Evolutionary conservation across 1,140 invertebrate genomes (phyloP), one percentile per base, ranked within the genome.

Genomic region (Bathynomus jamesi): DNA sequence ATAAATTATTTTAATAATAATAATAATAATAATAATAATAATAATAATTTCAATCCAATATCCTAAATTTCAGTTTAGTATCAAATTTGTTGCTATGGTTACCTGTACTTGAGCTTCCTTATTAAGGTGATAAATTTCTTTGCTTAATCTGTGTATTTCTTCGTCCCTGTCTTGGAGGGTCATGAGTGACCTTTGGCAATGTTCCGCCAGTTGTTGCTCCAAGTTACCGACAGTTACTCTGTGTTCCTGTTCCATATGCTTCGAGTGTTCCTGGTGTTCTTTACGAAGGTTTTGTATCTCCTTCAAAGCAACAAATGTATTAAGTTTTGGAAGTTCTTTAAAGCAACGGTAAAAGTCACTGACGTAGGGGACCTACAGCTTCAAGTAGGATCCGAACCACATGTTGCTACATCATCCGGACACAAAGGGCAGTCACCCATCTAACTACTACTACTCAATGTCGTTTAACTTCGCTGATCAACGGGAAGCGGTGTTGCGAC

Each of bases 111-210:
- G 31, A 32, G 69, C 28, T 64, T 53, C 40, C 21, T 82, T 82
- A 46, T 84, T 76, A 73, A 82, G 81, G n/a, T 85, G 81, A 66
- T 86, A 84, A 70, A 88, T 86, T 3, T 85, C 85, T 8, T 86
- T 82, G 76, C 87, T 87, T 17, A 90, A 78, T 0, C 87, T 84
- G 61, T 87, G 82, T 53, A 94, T 89, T 79, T 93, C 91, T 74
- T 88, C 86, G 78, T 94, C 91, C 67, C 92, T 92, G 78, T 94
- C 92, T 29, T 90, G 87, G 5, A 94, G 81, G 7, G 94, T 80
- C 2, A 86, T 85, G 7, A 92, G 83, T 17, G 91, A 92, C 65
- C 91, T 82, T 67, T 92, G 90, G 21, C 92, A 82, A 79, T 94
- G 92, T 68, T 89, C 88, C 61, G 87, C 84, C n/a, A 93, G 80